Evolutionary conservation across 2,113 vertebrate genomes (phyloP).

Genomic region (Dicentrarchus labrax): DNA sequence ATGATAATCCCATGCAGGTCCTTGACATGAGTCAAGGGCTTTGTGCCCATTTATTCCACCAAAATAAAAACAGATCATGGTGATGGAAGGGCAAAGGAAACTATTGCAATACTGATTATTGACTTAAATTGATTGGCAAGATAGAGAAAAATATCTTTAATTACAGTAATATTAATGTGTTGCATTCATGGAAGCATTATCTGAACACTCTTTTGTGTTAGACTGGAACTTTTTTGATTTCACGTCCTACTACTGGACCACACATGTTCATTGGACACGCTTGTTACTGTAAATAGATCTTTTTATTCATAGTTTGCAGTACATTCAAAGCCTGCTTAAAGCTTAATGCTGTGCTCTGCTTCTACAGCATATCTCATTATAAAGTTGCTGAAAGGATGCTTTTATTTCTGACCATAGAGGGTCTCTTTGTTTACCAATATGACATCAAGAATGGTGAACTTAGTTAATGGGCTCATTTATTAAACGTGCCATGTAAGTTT

Average conservation of each 20-base stretch:
- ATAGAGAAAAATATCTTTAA: background rate
- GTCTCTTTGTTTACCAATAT: conserved; percentile 43
- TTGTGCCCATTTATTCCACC: conserved; percentile 5
- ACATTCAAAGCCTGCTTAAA: conserved; percentile 21
- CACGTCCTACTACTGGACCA: background rate
- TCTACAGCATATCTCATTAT: conserved; percentile 50
- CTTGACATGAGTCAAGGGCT: conserved; percentile 38
- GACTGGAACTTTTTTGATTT: background rate
- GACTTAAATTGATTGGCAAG: background rate
- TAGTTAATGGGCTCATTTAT: conserved; percentile 47
- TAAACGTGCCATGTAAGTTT: conserved; percentile 32
- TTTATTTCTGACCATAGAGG: conserved; percentile 49
- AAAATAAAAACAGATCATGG: conserved; percentile 1
- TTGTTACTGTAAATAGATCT: conserved; percentile 48
- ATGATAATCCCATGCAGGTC: conserved; percentile 37
- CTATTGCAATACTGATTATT: background rate
- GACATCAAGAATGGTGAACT: conserved; percentile 25
- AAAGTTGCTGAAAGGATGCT: conserved; percentile 51
- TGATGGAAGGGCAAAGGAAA: background rate
- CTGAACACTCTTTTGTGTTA: background rate
- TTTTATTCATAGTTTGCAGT: conserved; percentile 43
- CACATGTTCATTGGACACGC: conserved; percentile 7
- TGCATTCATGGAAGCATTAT: background rate
- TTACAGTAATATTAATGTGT: background rate
- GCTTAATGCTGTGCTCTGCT: conserved; percentile 25